Base-by-base conservation (phyloP, 2,797 vertebrate genomes). In the Halcyon badia region DNA sequence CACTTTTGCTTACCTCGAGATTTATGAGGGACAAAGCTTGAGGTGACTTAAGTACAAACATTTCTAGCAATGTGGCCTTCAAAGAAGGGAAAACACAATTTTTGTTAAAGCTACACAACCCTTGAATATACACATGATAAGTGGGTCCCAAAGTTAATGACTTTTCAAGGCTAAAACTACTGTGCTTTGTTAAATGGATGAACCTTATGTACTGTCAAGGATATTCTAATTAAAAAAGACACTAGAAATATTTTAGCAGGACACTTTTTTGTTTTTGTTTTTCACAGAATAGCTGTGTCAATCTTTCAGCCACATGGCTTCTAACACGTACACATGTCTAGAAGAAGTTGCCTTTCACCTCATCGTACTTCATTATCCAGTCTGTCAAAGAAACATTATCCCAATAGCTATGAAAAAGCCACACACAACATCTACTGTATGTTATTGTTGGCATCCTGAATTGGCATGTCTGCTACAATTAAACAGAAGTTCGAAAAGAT, bases 371-470 rank as follows among this genome's bases (percentile, higher is more conserved):
- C 87, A 93, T 97, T 95, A 90, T 94, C 77, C 72, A 66, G 61
- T 44, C 79, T 94, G 91, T 73, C 84, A 94, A 41, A 94, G 87
- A 37, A 93, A 62, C 52, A 4, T 9, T 57, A 61, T 64, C 73
- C 89, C 66, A 83, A 33, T 42, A 90, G 52, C 26, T 18, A 54
- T 64, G 79, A 92, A 88, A 82, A 57, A 94, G 57, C 20, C 70
- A 77, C 94, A 94, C 92, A 95, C 76, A 96, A 81, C 69, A 96
- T 91, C 90, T 31, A 87, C 94, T 95, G 81, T 78, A 35, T 90
- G 90, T 91, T 96, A 41, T 92, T 96, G 85, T 96, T 96, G 95
- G 93, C 94, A 96, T 84, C 77, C 89, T 39, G 39, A 86, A 6
- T 15, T 92, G 94, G 84, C 93, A 76, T 10, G 22, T 93, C 90